These are phyloP conservation scores for Charanyca ferruginea DNA, from an alignment of 2,888 invertebrate genomes.

Conservation along the genomic window DNA sequence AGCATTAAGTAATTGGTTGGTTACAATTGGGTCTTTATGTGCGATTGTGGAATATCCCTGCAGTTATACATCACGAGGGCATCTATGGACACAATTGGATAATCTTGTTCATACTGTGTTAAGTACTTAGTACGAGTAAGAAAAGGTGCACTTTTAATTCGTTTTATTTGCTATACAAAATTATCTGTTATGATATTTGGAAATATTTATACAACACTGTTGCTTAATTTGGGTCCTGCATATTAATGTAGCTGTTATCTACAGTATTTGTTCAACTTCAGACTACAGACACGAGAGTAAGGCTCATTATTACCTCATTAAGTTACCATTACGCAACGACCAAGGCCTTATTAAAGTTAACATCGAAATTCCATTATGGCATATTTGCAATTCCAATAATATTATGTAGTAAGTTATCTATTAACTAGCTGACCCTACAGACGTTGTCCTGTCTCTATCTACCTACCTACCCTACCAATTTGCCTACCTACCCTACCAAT, in stretches of 20 bases:
- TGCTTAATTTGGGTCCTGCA: conserved; percentile 9
- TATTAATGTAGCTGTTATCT: conserved; percentile 27
- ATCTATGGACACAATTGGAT: conserved; percentile 44
- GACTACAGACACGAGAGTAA: neutral
- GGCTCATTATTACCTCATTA: conserved; percentile 47
- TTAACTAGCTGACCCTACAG: too few species aligned
- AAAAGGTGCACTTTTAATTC: conserved; percentile 38
- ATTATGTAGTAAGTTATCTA: neutral
- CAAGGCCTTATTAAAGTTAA: neutral
- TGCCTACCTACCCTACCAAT: too few species aligned
- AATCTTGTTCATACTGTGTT: conserved; percentile 35
- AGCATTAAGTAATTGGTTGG: conserved; percentile 45
- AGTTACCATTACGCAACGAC: conserved; percentile 21
- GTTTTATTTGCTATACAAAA: conserved; percentile 14
- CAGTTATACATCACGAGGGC: conserved; percentile 41
- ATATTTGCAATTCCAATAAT: conserved; percentile 21
- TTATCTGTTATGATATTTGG: neutral
- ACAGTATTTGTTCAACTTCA: conserved; percentile 1
- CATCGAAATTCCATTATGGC: conserved; percentile 30
- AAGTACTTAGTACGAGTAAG: conserved; percentile 6
- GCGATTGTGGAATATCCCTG: conserved; percentile 46
- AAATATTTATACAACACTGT: conserved; percentile 9
- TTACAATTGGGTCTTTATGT: conserved; percentile 48
- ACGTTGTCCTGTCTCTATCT: too few species aligned
- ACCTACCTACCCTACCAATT: too few species aligned